These are phyloP conservation scores for Odontomyia ornata DNA, from an alignment of 2,888 invertebrate genomes.

Conservation along the genomic window DNA sequence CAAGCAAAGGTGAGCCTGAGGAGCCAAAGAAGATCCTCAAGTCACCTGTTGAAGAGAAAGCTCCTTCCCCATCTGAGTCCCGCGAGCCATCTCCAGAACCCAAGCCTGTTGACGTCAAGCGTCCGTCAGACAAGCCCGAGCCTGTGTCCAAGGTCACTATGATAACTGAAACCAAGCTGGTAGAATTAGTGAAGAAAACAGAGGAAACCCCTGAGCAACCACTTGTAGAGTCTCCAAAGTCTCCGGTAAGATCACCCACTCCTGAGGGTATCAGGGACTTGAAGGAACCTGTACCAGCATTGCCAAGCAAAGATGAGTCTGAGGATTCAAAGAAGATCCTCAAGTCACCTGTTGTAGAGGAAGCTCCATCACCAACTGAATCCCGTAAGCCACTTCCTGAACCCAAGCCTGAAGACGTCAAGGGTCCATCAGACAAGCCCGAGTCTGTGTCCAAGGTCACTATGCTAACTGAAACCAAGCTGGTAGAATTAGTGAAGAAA, in stretches of 20 bases:
- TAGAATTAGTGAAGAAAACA: neutral
- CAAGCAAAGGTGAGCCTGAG: neutral
- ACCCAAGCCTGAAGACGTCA: neutral
- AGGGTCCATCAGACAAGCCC: too few relatives aligned
- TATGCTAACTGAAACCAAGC: too few relatives aligned
- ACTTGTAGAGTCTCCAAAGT: conserved; percentile 34
- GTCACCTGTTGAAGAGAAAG: neutral
- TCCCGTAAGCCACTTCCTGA: neutral
- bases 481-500: too few relatives aligned
- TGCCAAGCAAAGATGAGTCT: neutral
- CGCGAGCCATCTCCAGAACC: conserved; percentile 6
- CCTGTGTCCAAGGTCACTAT: conserved; percentile 14
- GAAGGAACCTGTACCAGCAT: neutral
- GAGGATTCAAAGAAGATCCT: neutral
- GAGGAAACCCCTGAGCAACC: conserved; percentile 37
- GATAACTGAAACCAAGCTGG: conserved; percentile 30
- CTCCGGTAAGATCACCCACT: neutral
- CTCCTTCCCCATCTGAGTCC: neutral
- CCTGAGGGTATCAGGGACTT: neutral
- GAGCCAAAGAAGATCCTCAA: neutral
- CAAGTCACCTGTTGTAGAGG: neutral
- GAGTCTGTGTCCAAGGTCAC: too few relatives aligned
- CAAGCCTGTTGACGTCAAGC: too few relatives aligned
- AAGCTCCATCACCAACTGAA: neutral
- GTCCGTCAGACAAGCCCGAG: neutral